Evolutionary conservation across 1,140 invertebrate genomes (phyloP).

Genomic region (Maconellicoccus hirsutus): DNA sequence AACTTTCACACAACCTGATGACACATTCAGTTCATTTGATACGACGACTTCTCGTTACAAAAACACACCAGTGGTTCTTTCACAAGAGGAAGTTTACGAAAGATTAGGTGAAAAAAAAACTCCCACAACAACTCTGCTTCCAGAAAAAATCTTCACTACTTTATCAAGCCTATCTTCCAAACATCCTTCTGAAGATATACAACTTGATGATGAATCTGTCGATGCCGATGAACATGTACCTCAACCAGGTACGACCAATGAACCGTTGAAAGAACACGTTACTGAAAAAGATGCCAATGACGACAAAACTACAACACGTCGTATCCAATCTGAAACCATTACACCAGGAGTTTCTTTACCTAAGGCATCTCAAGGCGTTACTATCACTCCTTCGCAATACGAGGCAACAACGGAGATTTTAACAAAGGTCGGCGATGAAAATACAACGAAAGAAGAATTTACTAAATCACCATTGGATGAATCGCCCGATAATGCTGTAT

Average conservation of each 20-base stretch:
- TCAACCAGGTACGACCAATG: neutral
- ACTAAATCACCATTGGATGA: neutral
- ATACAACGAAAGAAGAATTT: neutral
- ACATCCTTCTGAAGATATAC: conserved; percentile 26
- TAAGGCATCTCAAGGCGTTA: neutral
- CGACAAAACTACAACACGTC: neutral
- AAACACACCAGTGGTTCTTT: neutral
- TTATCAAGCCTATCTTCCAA: neutral
- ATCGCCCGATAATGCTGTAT: neutral
- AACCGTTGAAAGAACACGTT: neutral
- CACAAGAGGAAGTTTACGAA: neutral
- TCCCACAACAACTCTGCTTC: neutral
- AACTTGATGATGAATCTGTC: conserved; percentile 23
- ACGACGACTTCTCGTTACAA: neutral
- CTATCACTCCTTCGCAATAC: neutral
- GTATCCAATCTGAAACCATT: neutral
- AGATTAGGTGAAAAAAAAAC: conserved; percentile 12
- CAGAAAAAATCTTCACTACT: neutral
- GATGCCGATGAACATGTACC: conserved; percentile 28
- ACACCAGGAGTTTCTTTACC: neutral
- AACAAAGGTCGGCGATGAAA: neutral
- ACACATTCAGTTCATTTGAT: neutral
- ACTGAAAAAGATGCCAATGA: neutral
- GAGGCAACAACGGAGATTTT: neutral
- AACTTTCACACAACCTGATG: neutral